Evolutionary conservation across 2,888 invertebrate genomes (phyloP).

Genomic region (Acanthopleura granulata): DNA sequence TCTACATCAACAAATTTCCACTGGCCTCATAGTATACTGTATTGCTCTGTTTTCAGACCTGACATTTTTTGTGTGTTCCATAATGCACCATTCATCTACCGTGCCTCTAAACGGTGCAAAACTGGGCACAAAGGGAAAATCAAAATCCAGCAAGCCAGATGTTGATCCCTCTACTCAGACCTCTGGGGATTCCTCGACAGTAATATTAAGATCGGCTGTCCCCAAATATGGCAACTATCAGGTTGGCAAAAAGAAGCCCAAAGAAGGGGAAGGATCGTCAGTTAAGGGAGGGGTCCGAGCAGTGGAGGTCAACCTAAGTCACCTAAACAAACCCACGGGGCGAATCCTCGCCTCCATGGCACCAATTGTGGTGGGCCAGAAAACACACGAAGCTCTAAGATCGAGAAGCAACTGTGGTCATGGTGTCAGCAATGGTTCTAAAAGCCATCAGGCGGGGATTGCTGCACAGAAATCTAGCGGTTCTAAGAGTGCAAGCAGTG

Average conservation of each 20-base stretch:
- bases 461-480: not conserved
- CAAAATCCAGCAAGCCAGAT: too few species aligned
- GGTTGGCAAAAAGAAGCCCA: not conserved
- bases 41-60: too few species aligned
- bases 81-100: too few species aligned
- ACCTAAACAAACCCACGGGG: not conserved
- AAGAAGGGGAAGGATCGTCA: not conserved
- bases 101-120: too few species aligned
- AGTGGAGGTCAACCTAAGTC: not conserved
- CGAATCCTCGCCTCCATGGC: not conserved
- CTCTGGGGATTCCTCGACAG: not conserved
- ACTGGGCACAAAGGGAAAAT: too few species aligned
- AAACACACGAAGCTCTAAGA: not conserved
- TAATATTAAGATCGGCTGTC: not conserved
- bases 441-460: not conserved
- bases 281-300: not conserved
- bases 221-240: constrained; percentile 2
- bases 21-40: too few species aligned
- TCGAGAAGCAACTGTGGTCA: not conserved
- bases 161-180: too few species aligned
- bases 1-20: too few species aligned
- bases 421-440: not conserved
- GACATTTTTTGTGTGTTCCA: too few species aligned
- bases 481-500: not conserved
- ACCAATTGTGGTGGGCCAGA: not conserved